A percentile compares a stretch with the other conserved stretches of the same genome.
These are phyloP conservation scores for Onychorhynchus coronatus DNA, from an alignment of 2,113 vertebrate genomes.

Conservation along the genomic window DNA sequence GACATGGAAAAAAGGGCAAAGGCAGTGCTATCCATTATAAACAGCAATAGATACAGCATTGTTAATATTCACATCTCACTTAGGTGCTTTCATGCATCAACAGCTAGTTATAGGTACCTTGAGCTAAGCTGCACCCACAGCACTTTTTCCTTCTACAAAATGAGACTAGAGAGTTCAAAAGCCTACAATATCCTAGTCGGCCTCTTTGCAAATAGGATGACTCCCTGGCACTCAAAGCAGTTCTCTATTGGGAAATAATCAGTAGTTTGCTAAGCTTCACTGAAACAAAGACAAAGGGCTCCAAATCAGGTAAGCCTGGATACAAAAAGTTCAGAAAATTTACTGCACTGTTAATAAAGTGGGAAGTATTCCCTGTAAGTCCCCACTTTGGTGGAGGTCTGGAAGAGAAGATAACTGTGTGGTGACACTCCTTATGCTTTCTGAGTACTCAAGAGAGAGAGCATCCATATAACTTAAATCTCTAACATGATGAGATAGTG, in stretches of 20 bases:
- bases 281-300: not conserved
- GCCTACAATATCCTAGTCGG: not conserved
- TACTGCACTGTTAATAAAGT: not conserved
- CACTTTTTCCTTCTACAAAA: not conserved
- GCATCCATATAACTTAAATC: not conserved
- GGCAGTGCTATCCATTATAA: not conserved
- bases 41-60: not conserved
- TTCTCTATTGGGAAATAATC: not conserved
- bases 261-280: not conserved
- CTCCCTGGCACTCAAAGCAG: not conserved
- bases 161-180: not conserved
- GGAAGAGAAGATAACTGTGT: not conserved
- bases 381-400: not conserved
- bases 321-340: not conserved
- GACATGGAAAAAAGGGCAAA: not conserved
- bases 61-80: not conserved
- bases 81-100: not conserved
- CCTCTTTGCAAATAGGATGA: not conserved
- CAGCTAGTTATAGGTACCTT: not conserved
- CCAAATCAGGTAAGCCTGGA: not conserved
- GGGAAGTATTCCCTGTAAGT: not conserved
- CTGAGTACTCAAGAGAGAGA: not conserved
- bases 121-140: not conserved
- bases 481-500: not conserved
- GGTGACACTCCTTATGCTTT: not conserved